Percentiles rank a stretch among this genome's conserved stretches.
phyloP scores from a whole-genome alignment of 2,797 vertebrate genomes.

The Microctenopoma steveboyesi region DNA sequence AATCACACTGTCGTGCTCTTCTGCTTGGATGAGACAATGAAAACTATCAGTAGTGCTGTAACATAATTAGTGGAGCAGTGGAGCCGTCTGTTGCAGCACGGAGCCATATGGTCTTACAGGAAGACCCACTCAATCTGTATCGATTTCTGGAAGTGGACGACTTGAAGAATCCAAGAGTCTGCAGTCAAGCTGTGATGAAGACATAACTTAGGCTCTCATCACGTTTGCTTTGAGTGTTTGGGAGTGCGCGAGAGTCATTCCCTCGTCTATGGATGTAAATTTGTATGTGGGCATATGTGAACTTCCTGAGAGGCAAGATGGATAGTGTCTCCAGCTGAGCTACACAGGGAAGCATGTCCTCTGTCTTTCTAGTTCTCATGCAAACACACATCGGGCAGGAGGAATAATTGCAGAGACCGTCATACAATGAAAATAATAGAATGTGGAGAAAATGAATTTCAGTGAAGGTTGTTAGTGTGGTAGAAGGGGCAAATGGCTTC shows the following conservation, averaged over 20 bases:
- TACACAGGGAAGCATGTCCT: conserved; percentile 32
- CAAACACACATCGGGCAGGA: conserved; percentile 5
- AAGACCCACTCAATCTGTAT: conserved; percentile 53
- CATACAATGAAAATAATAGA: conserved; percentile 18
- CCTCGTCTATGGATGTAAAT: neutral
- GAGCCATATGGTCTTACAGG: conserved; percentile 53
- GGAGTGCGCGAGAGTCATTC: neutral
- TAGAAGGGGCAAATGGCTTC: conserved; percentile 5
- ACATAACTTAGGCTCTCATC: conserved; percentile 33
- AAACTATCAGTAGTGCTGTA: conserved; percentile 48
- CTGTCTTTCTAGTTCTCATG: conserved; percentile 1
- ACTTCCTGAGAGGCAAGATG: conserved; percentile 42
- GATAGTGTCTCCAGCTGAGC: conserved; percentile 46
- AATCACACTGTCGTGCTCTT: conserved; percentile 18
- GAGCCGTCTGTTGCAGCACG: conserved; percentile 38
- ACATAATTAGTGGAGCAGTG: conserved; percentile 50
- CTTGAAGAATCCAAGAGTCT: conserved; percentile 20
- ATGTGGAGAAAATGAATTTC: conserved; percentile 44
- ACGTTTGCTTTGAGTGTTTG: neutral
- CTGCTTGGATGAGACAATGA: conserved; percentile 38
- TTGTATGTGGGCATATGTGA: conserved; percentile 9
- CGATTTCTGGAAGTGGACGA: conserved; percentile 55
- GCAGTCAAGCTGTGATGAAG: conserved; percentile 39
- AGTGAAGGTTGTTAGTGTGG: conserved; percentile 47
- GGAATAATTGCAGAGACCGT: conserved; percentile 26